Evolutionary conservation across 2,797 vertebrate species (phyloP).

Genomic region (Xenentodon cancila): DNA sequence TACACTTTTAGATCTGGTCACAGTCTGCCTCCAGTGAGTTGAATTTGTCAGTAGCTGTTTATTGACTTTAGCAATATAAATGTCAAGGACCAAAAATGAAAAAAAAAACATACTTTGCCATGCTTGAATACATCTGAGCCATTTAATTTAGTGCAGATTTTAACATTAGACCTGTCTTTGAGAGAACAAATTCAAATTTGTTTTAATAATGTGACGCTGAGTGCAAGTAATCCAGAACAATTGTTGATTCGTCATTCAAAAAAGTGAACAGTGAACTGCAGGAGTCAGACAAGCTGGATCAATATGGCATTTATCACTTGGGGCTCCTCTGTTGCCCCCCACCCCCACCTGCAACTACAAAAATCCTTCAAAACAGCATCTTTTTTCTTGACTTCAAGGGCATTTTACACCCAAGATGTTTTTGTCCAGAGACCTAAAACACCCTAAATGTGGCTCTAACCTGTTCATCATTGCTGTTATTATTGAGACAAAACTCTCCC

Average conservation of each 20-base stretch:
- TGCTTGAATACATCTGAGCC: constrained; percentile 42
- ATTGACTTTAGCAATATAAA: constrained; percentile 52
- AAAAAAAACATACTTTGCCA: constrained; percentile 45
- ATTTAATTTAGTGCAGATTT: constrained; percentile 38
- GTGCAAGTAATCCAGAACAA: constrained; percentile 26
- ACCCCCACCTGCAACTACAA: constrained; percentile 18
- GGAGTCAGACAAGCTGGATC: constrained; percentile 55
- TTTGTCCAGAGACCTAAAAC: constrained; percentile 54
- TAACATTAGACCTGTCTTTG: constrained; percentile 37
- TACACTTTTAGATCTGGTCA: constrained; percentile 22
- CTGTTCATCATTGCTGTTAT: constrained; percentile 55
- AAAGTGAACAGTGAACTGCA: constrained; percentile 48
- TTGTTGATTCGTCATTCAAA: constrained; percentile 49
- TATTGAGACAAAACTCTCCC: constrained; percentile 42
- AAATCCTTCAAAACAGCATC: constrained; percentile 57
- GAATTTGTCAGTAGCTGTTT: constrained; percentile 17
- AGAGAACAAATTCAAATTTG: constrained; percentile 30
- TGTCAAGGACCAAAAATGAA: constrained; percentile 60
- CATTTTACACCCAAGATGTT: constrained; percentile 59
- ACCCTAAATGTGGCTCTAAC: constrained; percentile 54
- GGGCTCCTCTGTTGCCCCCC: constrained; percentile 38
- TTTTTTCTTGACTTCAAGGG: constrained; percentile 61
- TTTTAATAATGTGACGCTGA: constrained; percentile 26
- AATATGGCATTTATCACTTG: constrained; percentile 55
- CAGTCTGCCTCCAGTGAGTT: constrained; percentile 21